phyloP scores from a whole-genome alignment of 1,140 invertebrate species.

The Varroa destructor region DNA sequence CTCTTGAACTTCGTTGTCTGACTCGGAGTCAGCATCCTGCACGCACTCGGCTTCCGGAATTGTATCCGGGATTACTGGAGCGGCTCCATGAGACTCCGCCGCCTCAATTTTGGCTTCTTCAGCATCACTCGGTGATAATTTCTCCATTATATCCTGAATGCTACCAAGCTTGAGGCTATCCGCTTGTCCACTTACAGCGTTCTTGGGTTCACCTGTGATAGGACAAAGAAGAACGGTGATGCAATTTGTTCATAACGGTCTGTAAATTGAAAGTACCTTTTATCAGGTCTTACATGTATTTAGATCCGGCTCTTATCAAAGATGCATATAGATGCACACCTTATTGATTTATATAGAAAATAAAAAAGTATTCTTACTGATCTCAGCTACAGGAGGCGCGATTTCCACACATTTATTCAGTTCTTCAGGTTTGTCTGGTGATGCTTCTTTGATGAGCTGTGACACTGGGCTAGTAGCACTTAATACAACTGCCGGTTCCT shows the following conservation, averaged over 20 bases:
- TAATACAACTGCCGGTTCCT: background rate
- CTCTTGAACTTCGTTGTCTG: constrained; percentile 24
- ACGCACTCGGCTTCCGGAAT: constrained; percentile 23
- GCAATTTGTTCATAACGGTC: no score
- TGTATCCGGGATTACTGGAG: background rate
- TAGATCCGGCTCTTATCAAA: no score
- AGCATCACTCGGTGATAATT: background rate
- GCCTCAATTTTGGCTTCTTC: background rate
- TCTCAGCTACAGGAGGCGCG: background rate
- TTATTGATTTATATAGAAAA: no score
- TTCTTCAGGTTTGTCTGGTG: background rate
- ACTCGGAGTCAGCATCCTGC: constrained; percentile 13
- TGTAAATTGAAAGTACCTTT: no score
- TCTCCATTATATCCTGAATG: constrained; percentile 13
- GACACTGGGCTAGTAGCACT: no score
- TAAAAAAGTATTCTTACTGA: background rate
- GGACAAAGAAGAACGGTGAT: no score
- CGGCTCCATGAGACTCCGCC: background rate
- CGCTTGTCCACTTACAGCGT: no score
- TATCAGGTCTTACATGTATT: no score
- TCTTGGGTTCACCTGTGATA: no score
- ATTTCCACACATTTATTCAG: background rate
- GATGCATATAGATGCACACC: no score
- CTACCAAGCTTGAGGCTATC: no score
- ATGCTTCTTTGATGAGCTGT: background rate